Evolutionary conservation across 1,140 invertebrate species (phyloP).

Genomic region (Brachionus manjavacas): DNA sequence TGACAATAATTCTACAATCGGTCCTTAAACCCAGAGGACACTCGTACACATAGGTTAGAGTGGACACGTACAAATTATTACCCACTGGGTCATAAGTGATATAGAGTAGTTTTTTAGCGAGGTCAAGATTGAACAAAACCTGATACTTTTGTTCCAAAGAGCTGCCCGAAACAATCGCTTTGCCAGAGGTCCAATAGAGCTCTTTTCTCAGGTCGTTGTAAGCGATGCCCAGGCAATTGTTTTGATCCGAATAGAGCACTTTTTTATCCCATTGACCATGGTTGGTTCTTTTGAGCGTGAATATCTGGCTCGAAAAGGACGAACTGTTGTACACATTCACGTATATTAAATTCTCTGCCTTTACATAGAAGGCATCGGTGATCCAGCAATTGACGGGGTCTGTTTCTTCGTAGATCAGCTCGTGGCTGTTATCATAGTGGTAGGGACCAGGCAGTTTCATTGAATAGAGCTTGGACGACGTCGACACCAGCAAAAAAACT

Average conservation of each 20-base stretch:
- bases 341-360: constrained; percentile 13
- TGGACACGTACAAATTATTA: constrained; percentile 17
- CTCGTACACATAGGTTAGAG: constrained; percentile 13
- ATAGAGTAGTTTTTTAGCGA: constrained; percentile 32
- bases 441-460: constrained; percentile 2
- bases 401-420: constrained; percentile 24
- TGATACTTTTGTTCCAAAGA: not conserved
- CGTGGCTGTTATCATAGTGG: not conserved
- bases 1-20: constrained; percentile 14
- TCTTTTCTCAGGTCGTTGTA: constrained; percentile 34
- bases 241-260: constrained; percentile 18
- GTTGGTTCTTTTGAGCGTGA: not conserved
- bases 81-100: not conserved
- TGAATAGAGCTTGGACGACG: not conserved
- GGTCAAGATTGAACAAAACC: constrained; percentile 11
- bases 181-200: constrained; percentile 27
- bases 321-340: constrained; percentile 41
- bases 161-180: constrained; percentile 10
- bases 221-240: constrained; percentile 30
- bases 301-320: constrained; percentile 28
- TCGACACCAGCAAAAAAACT: constrained; percentile 2
- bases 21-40: not conserved
- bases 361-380: constrained; percentile 32
- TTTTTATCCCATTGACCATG: constrained; percentile 1
- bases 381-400: not conserved